These are phyloP conservation scores for Lates japonicus DNA, from an alignment of 2,797 vertebrate genomes.

Conservation along the genomic window DNA sequence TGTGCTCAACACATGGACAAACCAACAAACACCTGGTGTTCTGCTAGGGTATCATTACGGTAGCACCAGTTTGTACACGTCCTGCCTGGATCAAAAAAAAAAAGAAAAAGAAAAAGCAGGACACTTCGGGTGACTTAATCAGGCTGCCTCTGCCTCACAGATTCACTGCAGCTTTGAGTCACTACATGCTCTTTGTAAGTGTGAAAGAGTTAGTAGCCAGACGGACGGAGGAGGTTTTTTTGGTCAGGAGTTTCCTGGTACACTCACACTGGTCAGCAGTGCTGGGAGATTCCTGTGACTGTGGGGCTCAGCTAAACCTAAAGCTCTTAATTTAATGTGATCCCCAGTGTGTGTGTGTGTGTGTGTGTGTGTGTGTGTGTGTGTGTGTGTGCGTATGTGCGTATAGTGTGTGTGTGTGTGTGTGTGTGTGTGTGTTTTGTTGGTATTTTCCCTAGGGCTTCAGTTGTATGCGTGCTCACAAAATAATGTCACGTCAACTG, in stretches of 20 bases:
- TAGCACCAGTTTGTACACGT: conserved; percentile 60
- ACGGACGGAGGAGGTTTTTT: conserved; percentile 18
- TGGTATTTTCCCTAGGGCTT: conserved; percentile 40
- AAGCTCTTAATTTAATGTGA: conserved; percentile 76
- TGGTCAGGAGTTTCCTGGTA: conserved; percentile 25
- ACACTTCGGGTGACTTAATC: conserved; percentile 67
- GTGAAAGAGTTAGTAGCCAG: conserved; percentile 60
- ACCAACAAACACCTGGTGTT: conserved; percentile 64
- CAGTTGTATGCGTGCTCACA: conserved; percentile 39
- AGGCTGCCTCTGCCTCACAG: conserved; percentile 57
- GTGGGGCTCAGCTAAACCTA: conserved; percentile 62
- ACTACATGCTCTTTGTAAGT: conserved; percentile 49
- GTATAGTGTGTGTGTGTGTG: too few relatives aligned
- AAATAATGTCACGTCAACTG: conserved; percentile 68
- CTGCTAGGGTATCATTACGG: conserved; percentile 65
- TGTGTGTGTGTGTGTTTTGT: conserved; percentile 24
- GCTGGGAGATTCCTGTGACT: conserved; percentile 56
- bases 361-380: conserved; percentile 10
- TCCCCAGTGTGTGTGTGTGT: conserved; percentile 42
- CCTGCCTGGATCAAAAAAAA: conserved; percentile 64
- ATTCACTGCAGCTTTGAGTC: conserved; percentile 65
- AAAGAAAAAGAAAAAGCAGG: conserved; percentile 26
- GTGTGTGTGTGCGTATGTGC: conserved; percentile 20
- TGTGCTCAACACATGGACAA: conserved; percentile 24
- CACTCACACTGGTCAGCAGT: conserved; percentile 63